Conservation (phyloP, 1,140 invertebrate genomes). For the Drosophila bocqueti region DNA sequence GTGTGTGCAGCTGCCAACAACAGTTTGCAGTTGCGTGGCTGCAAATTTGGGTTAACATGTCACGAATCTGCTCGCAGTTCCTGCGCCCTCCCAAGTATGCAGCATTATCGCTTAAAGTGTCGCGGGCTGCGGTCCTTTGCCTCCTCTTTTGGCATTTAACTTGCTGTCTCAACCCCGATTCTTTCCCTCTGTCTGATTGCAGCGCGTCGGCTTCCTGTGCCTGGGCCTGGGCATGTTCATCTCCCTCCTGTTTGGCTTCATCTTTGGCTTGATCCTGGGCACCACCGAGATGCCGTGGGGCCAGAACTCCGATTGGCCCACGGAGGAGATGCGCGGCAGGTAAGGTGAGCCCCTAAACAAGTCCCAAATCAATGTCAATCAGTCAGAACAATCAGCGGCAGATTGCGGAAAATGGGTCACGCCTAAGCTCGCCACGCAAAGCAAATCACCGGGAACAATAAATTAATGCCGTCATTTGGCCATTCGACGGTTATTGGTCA, state of each 20-base stretch:
- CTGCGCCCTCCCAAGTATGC: slow-evolving; percentile 63
- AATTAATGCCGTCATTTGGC: slow-evolving; percentile 34
- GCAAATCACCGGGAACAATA: slow-evolving; percentile 34
- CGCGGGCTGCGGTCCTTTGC: slow-evolving; percentile 52
- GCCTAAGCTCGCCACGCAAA: slow-evolving; percentile 6
- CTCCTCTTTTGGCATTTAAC: slow-evolving; percentile 48
- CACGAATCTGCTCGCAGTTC: slow-evolving; percentile 63
- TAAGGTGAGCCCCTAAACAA: slow-evolving; percentile 69
- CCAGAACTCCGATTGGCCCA: slow-evolving; percentile 90
- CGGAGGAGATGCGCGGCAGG: slow-evolving; percentile 92
- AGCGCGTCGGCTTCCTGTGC: slow-evolving; percentile 89
- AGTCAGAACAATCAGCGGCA: slow-evolving; percentile 52
- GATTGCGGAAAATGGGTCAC: slow-evolving; percentile 54
- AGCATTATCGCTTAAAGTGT: slow-evolving; percentile 78
- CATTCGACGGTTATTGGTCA: slow-evolving; percentile 4
- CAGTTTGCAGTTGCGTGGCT: slow-evolving; percentile 69
- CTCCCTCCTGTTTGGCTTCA: slow-evolving; percentile 91
- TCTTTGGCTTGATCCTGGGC: slow-evolving; percentile 91
- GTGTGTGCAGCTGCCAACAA: slow-evolving; percentile 76
- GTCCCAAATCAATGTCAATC: slow-evolving; percentile 52
- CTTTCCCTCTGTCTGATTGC: slow-evolving; percentile 71
- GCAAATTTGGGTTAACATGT: slow-evolving; percentile 84
- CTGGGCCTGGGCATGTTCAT: slow-evolving; percentile 90
- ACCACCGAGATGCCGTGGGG: slow-evolving; percentile 92
- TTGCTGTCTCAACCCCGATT: slow-evolving; percentile 21